phyloP scores from a whole-genome alignment of 2,888 invertebrate species.

The Yponomeuta cagnagella region DNA sequence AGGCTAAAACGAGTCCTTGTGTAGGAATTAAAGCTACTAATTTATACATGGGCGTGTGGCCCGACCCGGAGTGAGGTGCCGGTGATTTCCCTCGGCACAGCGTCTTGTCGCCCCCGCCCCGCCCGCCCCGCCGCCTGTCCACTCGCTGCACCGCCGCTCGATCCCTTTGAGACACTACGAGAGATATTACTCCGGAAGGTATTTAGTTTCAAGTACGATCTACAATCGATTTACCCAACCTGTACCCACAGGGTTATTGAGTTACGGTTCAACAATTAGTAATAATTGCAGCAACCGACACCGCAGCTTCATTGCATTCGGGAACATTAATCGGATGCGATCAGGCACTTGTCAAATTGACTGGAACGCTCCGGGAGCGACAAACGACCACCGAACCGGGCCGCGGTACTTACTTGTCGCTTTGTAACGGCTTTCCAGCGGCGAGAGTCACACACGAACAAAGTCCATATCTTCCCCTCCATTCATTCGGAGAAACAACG shows the following conservation, averaged over 20 bases:
- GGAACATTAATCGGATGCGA: not conserved
- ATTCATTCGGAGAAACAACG: constrained; percentile 11
- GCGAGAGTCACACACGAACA: constrained; percentile 4
- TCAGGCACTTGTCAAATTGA: not conserved
- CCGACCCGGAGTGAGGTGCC: constrained; percentile 1
- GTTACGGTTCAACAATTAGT: not conserved
- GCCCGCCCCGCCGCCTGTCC: not conserved
- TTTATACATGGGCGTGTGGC: constrained; percentile 2
- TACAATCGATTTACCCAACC: not conserved
- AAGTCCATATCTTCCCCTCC: not conserved
- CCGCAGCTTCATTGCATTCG: not conserved
- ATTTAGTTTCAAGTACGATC: not conserved
- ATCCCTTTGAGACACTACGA: not conserved
- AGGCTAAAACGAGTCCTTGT: not conserved
- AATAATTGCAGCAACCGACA: not conserved
- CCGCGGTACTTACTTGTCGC: too few species aligned
- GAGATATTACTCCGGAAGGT: not conserved
- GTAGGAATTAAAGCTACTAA: not conserved
- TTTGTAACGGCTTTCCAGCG: not conserved
- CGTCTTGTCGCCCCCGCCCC: not conserved
- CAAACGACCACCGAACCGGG: too few species aligned
- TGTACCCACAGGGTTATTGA: not conserved
- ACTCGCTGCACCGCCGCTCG: not conserved
- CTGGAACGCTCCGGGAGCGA: not conserved
- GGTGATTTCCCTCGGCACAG: not conserved